A percentile compares a stretch with the other conserved stretches of the same genome.
These are phyloP conservation scores for Megaceryle maxima DNA, from an alignment of 2,113 vertebrate genomes.

Conservation along the genomic window DNA sequence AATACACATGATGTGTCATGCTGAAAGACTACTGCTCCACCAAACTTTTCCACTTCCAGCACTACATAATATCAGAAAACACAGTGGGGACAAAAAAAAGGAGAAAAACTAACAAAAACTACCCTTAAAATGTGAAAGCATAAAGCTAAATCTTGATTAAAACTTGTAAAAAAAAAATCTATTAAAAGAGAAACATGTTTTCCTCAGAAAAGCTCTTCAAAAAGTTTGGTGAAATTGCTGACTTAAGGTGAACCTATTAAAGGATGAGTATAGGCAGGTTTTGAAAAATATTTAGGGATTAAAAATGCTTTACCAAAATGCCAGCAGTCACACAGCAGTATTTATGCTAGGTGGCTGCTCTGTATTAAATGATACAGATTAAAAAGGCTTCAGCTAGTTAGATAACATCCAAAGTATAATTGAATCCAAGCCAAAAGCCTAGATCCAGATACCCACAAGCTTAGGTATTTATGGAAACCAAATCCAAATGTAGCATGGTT, in stretches of 20 bases:
- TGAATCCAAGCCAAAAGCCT: neutral
- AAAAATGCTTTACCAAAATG: neutral
- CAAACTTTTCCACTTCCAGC: neutral
- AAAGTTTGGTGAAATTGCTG: neutral
- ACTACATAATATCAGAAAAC: neutral
- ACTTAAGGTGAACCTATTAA: neutral
- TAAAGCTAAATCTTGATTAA: neutral
- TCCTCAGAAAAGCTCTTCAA: neutral
- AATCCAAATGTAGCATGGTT: slow-evolving; percentile 30
- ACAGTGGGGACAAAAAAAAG: neutral
- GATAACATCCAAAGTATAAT: slow-evolving; percentile 24
- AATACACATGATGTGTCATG: neutral
- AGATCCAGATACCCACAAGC: neutral
- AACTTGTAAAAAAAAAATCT: neutral
- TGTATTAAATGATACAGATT: neutral
- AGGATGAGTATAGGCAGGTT: neutral
- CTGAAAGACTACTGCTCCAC: slow-evolving; percentile 13
- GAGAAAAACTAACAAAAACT: neutral
- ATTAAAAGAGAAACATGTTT: neutral
- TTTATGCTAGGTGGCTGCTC: slow-evolving; percentile 9
- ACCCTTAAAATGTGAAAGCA: neutral
- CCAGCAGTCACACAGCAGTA: neutral
- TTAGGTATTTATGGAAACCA: slow-evolving; percentile 27
- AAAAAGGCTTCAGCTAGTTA: neutral
- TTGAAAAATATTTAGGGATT: neutral